Evolutionary conservation across 2,888 invertebrate species (phyloP).

Genomic region (Melanostoma scalare): DNA sequence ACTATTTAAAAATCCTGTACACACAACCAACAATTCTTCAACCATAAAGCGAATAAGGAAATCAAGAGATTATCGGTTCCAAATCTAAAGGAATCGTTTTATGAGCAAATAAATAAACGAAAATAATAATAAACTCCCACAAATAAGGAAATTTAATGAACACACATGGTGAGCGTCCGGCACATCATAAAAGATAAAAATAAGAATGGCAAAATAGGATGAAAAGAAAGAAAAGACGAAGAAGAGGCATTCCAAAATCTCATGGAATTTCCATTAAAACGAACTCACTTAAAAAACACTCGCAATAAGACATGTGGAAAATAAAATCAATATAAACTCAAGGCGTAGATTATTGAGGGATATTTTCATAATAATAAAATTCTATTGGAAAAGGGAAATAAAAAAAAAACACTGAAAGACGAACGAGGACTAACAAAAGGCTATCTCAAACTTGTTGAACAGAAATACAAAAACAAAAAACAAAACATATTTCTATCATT

Average conservation of each 20-base stretch:
- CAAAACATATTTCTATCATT: too few species aligned
- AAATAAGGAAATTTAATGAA: slow-evolving; percentile 17
- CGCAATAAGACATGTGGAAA: background rate
- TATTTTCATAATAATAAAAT: background rate
- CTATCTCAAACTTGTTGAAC: too few species aligned
- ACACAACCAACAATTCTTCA: background rate
- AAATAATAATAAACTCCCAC: background rate
- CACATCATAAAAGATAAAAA: slow-evolving; percentile 11
- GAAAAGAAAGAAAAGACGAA: background rate
- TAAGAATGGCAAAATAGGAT: slow-evolving; percentile 10
- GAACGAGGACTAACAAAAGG: slow-evolving; percentile 7
- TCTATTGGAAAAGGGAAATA: background rate
- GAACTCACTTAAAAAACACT: background rate
- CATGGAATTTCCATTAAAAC: slow-evolving; percentile 26
- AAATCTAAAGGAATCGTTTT: slow-evolving; percentile 2
- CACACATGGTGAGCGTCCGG: background rate
- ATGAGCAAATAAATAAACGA: slow-evolving; percentile 13
- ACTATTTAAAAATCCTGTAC: background rate
- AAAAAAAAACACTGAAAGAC: background rate
- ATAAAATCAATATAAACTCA: background rate
- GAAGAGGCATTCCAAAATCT: slow-evolving; percentile 10
- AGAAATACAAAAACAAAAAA: too few species aligned
- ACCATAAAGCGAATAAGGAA: slow-evolving; percentile 17
- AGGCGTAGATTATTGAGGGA: background rate
- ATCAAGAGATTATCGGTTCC: slow-evolving; percentile 14